Percentiles rank a stretch among this genome's conserved stretches.
Conservation (phyloP, 2,797 vertebrate species). For the Chiropotes sagulatus region DNA sequence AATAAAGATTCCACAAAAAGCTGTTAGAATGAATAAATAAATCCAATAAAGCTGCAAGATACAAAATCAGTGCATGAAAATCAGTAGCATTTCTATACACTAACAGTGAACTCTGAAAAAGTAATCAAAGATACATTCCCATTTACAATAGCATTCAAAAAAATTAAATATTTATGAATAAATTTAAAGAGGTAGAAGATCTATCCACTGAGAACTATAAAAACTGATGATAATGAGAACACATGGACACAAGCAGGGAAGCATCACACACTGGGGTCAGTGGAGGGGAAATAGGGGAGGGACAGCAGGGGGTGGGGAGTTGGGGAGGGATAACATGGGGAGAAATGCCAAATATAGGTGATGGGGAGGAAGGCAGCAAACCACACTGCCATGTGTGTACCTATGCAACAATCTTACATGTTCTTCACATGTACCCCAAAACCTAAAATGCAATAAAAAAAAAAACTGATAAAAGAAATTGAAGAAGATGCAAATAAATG, state of each 20-base stretch:
- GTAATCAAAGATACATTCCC: not conserved
- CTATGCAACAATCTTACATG: too few species aligned
- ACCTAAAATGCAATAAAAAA: too few species aligned
- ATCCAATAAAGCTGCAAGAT: not conserved
- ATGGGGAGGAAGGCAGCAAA: too few species aligned
- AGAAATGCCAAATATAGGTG: too few species aligned
- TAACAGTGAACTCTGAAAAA: not conserved
- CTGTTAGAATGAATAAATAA: not conserved
- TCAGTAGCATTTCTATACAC: not conserved
- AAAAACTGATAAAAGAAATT: not conserved
- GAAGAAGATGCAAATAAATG: not conserved
- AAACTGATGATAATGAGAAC: not conserved
- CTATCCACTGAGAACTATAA: not conserved
- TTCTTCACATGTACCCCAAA: too few species aligned
- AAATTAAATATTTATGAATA: not conserved
- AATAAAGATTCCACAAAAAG: not conserved
- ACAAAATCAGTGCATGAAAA: not conserved
- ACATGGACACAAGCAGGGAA: too few species aligned
- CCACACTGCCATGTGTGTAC: too few species aligned
- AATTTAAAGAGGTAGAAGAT: not conserved
- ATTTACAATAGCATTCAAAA: not conserved
- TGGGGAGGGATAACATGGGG: too few species aligned
- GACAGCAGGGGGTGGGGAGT: too few species aligned
- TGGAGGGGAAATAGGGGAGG: too few species aligned
- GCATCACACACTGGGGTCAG: too few species aligned